phyloP scores from a whole-genome alignment of 2,797 vertebrate genomes.

The Kryptolebias ocellatus region DNA sequence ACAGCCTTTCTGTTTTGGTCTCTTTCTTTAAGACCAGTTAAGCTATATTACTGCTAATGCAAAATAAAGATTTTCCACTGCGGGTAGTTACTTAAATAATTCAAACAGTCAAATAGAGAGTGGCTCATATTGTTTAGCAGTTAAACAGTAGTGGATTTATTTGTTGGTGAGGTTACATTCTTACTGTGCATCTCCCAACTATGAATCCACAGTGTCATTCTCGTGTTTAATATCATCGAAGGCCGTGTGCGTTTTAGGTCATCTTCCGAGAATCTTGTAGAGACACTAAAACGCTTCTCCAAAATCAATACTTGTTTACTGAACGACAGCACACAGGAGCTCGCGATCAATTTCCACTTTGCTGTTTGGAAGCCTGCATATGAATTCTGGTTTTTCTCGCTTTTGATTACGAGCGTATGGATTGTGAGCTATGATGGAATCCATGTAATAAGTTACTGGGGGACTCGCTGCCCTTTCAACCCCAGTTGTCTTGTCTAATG shows the following conservation, averaged over 20 bases:
- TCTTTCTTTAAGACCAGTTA: neutral
- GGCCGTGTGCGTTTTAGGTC: slow-evolving; percentile 20
- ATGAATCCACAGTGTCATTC: slow-evolving; percentile 2
- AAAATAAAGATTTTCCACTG: slow-evolving; percentile 1
- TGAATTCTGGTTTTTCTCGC: slow-evolving; percentile 36
- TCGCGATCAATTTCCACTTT: slow-evolving; percentile 67
- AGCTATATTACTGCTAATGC: slow-evolving; percentile 2
- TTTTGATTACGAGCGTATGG: slow-evolving; percentile 30
- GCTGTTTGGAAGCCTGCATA: slow-evolving; percentile 38
- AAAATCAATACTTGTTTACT: slow-evolving; percentile 73
- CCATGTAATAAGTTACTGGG: slow-evolving; percentile 31
- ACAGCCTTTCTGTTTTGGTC: neutral
- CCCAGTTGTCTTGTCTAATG: slow-evolving; percentile 31
- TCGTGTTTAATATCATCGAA: neutral
- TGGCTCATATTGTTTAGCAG: slow-evolving; percentile 2
- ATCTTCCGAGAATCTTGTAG: slow-evolving; percentile 43
- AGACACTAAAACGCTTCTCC: slow-evolving; percentile 32
- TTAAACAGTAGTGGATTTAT: neutral
- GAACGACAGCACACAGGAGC: slow-evolving; percentile 22
- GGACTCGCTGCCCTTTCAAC: slow-evolving; percentile 46
- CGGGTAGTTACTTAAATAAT: slow-evolving; percentile 2
- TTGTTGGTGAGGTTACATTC: neutral
- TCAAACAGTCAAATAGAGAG: neutral
- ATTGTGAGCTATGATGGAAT: slow-evolving; percentile 27
- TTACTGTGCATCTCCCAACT: neutral